Percentiles rank a stretch among this genome's conserved stretches.
Conservation (phyloP, 2,797 vertebrate species). For the Mormyrus hasselquistii region DNA sequence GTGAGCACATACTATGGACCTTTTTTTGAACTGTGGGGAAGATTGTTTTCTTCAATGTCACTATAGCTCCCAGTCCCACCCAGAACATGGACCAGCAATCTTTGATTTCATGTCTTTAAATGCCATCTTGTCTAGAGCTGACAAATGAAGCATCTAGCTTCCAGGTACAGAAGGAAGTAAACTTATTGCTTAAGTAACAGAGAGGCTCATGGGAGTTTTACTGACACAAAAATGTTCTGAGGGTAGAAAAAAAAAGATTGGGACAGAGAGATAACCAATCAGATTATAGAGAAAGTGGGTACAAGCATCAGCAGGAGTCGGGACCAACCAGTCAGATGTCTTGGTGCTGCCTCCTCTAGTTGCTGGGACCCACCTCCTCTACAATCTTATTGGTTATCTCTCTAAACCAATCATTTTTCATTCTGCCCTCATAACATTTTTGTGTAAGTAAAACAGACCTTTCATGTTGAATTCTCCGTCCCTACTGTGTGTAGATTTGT, state of each 20-base stretch:
- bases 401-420: neutral
- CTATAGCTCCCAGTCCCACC: neutral
- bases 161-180: neutral
- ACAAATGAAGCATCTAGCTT: neutral
- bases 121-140: neutral
- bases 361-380: neutral
- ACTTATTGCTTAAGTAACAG: neutral
- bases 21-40: neutral
- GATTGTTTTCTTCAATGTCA: neutral
- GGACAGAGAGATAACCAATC: neutral
- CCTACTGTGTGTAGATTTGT: neutral
- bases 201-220: neutral
- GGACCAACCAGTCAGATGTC: neutral
- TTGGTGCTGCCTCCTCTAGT: neutral
- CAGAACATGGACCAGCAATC: neutral
- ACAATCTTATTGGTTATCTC: neutral
- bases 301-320: neutral
- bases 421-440: neutral
- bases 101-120: neutral
- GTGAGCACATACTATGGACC: neutral
- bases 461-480: neutral
- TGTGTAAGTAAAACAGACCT: neutral
- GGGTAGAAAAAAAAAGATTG: neutral
- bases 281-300: neutral
- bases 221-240: neutral